Conservation (phyloP, 1,140 invertebrate genomes). For the Aradophagus sp. region DNA sequence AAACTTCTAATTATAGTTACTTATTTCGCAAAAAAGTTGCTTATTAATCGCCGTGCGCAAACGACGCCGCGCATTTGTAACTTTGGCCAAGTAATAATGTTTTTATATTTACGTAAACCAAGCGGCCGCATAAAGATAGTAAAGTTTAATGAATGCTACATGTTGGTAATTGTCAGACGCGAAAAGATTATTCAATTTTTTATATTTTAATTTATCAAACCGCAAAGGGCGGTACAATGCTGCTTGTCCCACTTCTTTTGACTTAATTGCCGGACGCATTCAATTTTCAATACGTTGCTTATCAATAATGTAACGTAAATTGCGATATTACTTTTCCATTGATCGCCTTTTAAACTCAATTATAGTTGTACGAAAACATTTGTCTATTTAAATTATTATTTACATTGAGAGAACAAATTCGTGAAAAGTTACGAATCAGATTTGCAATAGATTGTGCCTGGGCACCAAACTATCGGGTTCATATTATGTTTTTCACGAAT, state of each 20-base stretch:
- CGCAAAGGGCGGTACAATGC: slow-evolving; percentile 16
- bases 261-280: slow-evolving; percentile 6
- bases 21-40: slow-evolving; percentile 45
- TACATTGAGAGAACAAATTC: too few species aligned
- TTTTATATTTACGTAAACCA: slow-evolving; percentile 43
- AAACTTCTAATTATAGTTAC: slow-evolving; percentile 51
- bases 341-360: background rate
- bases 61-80: slow-evolving; percentile 27
- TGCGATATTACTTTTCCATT: background rate
- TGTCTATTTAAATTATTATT: too few species aligned
- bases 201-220: slow-evolving; percentile 52
- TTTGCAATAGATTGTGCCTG: too few species aligned
- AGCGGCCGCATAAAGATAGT: slow-evolving; percentile 32
- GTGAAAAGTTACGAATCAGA: too few species aligned
- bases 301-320: slow-evolving; percentile 12
- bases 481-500: too few species aligned
- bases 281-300: slow-evolving; percentile 13
- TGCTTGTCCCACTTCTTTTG: slow-evolving; percentile 7
- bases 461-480: too few species aligned
- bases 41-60: slow-evolving; percentile 46
- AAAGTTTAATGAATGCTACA: slow-evolving; percentile 41
- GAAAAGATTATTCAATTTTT: slow-evolving; percentile 43
- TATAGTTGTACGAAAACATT: too few species aligned
- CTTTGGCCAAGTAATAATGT: slow-evolving; percentile 43
- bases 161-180: slow-evolving; percentile 42